Percentiles rank a stretch among this genome's conserved stretches.
phyloP scores from a whole-genome alignment of 2,113 vertebrate species.

The Ibidorhyncha struthersii region DNA sequence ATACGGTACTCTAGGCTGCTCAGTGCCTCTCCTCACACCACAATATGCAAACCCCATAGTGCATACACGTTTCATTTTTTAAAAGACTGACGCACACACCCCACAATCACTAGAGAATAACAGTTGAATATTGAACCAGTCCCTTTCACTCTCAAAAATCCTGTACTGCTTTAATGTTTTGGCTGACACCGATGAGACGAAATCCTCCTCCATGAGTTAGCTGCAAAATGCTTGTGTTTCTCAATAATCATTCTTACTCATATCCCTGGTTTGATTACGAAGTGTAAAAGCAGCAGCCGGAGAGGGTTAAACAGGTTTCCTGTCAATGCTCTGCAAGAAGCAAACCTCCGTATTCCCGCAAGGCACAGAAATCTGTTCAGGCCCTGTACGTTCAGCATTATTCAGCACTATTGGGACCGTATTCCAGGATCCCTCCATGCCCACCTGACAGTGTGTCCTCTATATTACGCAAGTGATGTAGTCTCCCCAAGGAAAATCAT shows the following conservation, averaged over 20 bases:
- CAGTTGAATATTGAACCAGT: neutral
- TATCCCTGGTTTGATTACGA: neutral
- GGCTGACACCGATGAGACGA: neutral
- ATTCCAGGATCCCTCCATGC: neutral
- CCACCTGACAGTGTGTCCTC: conserved; percentile 65
- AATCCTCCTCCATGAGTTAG: neutral
- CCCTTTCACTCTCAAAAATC: neutral
- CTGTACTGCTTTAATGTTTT: neutral
- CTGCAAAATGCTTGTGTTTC: conserved; percentile 2
- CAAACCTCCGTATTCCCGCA: neutral
- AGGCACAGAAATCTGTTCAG: neutral
- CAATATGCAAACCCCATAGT: neutral
- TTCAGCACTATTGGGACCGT: neutral
- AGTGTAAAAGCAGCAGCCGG: conserved; percentile 22
- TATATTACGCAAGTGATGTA: neutral
- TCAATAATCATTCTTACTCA: conserved; percentile 4
- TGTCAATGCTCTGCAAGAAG: neutral
- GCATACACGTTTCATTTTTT: neutral
- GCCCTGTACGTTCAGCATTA: conserved; percentile 27
- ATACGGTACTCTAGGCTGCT: neutral
- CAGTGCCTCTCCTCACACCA: neutral
- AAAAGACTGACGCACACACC: neutral
- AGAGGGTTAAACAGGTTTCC: conserved; percentile 45
- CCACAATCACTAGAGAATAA: neutral
- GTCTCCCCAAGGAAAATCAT: conserved; percentile 41